Conservation (phyloP, 2,888 invertebrate genomes). For the Galerucella pusilla region DNA sequence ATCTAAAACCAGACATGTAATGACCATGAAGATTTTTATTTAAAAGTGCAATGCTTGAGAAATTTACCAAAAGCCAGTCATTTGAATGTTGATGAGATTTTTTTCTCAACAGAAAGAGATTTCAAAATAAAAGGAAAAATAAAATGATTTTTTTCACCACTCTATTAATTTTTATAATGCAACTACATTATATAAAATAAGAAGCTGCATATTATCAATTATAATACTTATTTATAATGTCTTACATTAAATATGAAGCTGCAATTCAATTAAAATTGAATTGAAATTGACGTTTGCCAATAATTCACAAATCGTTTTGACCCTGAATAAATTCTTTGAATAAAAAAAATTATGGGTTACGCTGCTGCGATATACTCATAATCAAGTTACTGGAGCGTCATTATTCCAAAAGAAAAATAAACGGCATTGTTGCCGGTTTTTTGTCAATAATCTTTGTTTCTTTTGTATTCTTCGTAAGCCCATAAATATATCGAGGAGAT, state of each 20-base stretch:
- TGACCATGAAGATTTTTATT: too few relatives aligned
- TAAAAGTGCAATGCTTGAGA: too few relatives aligned
- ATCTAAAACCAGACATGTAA: too few relatives aligned
- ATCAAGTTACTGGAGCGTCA: slow-evolving; percentile 48
- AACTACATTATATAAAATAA: background rate
- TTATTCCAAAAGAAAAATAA: slow-evolving; percentile 45
- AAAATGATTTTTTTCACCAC: too few relatives aligned
- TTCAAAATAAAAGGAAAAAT: too few relatives aligned
- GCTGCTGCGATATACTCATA: slow-evolving; percentile 33
- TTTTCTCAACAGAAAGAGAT: too few relatives aligned
- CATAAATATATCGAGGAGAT: slow-evolving; percentile 49
- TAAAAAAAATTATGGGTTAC: slow-evolving; percentile 22
- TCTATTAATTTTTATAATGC: too few relatives aligned
- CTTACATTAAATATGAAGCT: background rate
- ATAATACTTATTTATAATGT: background rate
- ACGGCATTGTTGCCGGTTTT: slow-evolving; percentile 45
- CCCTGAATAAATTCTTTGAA: background rate
- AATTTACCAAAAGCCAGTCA: too few relatives aligned
- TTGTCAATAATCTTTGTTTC: slow-evolving; percentile 39
- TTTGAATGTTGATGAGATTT: too few relatives aligned
- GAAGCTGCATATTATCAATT: background rate
- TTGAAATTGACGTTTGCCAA: background rate
- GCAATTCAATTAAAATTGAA: background rate
- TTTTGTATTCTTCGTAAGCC: slow-evolving; percentile 42
- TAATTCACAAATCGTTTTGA: background rate